Base-by-base conservation (phyloP, 2,113 vertebrate genomes). In the Lampris incognitus region DNA sequence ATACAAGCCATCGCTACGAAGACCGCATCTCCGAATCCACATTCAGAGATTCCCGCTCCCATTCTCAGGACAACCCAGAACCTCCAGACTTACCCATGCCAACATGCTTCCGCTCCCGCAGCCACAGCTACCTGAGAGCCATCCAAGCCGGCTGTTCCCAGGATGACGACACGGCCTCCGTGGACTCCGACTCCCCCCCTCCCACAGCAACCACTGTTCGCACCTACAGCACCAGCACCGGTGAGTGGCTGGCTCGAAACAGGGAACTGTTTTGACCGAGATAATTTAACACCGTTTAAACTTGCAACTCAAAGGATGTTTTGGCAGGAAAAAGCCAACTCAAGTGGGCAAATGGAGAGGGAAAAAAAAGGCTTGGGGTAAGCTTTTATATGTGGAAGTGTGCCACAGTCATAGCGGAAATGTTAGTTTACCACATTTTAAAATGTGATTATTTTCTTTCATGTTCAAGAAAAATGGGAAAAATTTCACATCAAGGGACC, bases 121-220 rank as follows among this genome's bases (percentile, higher is more conserved):
- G 97, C 95, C 98, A 99, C 93, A 99, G 98, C 94, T 99, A 99
- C 94, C 96, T 99, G 90, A 96, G 97, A n/a, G 98, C 98, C 91
- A 99, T 99, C 88, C 98, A 99, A 91, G 98, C 97, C 0, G 98
- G 98, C 91, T 99, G 97, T 85, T 99, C 98, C 41, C 97, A 99
- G 90, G 98, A 99, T 0, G 97, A 99, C 57, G 98, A 99, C 94
- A 95, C 94, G 0, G 92, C 95, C 44, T 99, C 98, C 59, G 57
- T 98, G 24, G 97, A 96, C 84, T 99, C 98, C 11, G 95, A 97
- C 87, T 98, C 97, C 10, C 97, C 97, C 0, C 97, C 98, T 0
- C 96, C 94, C 2, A 91, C 93, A 9, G 95, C 94, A 72, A 94
- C 96, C 87, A 97, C 95, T 60, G 95, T 98, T 78, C 95, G 95